Percentiles rank a stretch among this genome's conserved stretches.
Evolutionary conservation across 2,888 invertebrate species (phyloP).

Genomic region (Parascotia fuliginaria): DNA sequence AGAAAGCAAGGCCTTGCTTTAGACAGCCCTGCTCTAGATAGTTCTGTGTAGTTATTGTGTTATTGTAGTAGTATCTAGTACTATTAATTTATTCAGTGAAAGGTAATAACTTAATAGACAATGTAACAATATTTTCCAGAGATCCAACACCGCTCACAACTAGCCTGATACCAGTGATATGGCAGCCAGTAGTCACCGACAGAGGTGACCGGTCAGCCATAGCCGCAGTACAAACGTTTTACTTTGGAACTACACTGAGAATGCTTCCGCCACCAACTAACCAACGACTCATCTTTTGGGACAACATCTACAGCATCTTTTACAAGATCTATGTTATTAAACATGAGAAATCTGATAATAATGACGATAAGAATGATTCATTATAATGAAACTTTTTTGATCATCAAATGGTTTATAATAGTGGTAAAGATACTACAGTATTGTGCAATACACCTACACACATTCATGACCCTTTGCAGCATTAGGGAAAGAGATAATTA

Average conservation of each 20-base stretch:
- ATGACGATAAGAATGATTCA: conserved; percentile 23
- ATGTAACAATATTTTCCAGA: conserved; percentile 60
- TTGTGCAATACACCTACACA: too few species aligned
- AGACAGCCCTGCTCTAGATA: too few species aligned
- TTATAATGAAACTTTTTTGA: not conserved
- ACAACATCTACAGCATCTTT: conserved; percentile 66
- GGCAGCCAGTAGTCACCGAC: conserved; percentile 57
- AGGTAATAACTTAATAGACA: too few species aligned
- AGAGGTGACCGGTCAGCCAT: conserved; percentile 41
- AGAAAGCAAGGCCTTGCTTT: too few species aligned
- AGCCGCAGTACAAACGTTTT: conserved; percentile 48
- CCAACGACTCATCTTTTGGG: conserved; percentile 66
- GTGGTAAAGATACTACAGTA: too few species aligned
- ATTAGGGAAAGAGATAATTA: too few species aligned
- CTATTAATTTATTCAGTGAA: too few species aligned
- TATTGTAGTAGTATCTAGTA: too few species aligned
- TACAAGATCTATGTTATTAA: conserved; percentile 49
- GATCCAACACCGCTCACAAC: conserved; percentile 75
- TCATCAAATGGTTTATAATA: too few species aligned
- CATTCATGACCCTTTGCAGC: too few species aligned
- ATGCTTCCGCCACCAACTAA: conserved; percentile 45
- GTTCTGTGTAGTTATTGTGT: too few species aligned
- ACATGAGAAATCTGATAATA: conserved; percentile 16
- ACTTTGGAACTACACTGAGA: conserved; percentile 44
- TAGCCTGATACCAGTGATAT: conserved; percentile 61